These are phyloP conservation scores for Yoshiicerus persimilis DNA, from an alignment of 1,140 invertebrate genomes.

Conservation along the genomic window DNA sequence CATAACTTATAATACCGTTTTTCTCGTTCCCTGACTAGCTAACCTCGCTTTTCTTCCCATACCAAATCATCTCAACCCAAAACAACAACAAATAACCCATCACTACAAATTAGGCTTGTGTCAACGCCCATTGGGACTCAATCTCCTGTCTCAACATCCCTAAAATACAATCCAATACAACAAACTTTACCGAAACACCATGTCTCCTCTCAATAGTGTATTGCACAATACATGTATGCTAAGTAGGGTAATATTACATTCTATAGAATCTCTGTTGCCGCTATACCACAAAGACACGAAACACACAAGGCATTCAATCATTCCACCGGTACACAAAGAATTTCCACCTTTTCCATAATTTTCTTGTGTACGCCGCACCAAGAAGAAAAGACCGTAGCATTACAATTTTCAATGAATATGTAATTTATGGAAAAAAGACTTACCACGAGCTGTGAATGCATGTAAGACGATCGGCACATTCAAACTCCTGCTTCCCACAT, in stretches of 20 bases:
- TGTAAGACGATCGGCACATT: conserved; percentile 78
- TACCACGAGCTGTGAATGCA: conserved; percentile 79
- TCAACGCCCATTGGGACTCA: conserved; percentile 9
- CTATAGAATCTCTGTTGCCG: too few species aligned
- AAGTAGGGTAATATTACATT: too few species aligned
- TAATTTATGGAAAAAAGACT: conserved; percentile 19
- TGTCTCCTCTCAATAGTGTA: too few species aligned
- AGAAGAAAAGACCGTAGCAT: not conserved
- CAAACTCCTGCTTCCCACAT: conserved; percentile 72
- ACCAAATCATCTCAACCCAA: not conserved
- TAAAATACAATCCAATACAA: too few species aligned
- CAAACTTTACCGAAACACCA: not conserved
- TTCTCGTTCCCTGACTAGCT: not conserved
- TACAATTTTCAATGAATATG: not conserved
- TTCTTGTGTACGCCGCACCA: not conserved
- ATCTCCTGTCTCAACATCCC: not conserved
- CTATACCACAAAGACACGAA: too few species aligned
- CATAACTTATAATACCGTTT: not conserved
- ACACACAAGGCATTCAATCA: too few species aligned
- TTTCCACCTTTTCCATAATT: not conserved
- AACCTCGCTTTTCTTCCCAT: not conserved
- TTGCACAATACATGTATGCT: too few species aligned
- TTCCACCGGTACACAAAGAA: not conserved
- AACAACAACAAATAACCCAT: conserved; percentile 22
- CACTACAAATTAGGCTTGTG: conserved; percentile 20